Base-by-base conservation (phyloP, 2,888 invertebrate genomes). In the Enoplolaimus lenunculus region DNA sequence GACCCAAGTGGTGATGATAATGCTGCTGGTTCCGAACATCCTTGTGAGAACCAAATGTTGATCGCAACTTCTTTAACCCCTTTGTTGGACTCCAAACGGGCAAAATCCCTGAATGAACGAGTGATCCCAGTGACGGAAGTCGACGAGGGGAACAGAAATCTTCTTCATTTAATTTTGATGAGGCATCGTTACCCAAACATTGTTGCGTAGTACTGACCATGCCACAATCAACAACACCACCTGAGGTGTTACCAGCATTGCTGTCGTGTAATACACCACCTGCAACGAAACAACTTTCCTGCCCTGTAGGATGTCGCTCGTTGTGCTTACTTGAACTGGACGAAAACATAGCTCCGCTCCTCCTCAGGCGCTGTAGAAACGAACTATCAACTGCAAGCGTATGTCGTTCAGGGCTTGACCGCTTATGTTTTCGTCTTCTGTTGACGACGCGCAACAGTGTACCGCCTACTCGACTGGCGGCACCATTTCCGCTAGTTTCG, bases 341-440 rank as follows among this genome's bases (percentile, higher is more conserved):
- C 45, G n/a, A n/a, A n/a, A n/a, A n/a, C n/a, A n/a, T n/a, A n/a
- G n/a, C n/a, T n/a, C 45, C 67, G 13, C 67, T 66, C 2, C 67
- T 2, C 31, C 29, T 62, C n/a, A 66, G 67, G n/a, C 31, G 30
- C n/a, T 34, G 67, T 2, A 66, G 33, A 66, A 66, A 66, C 33
- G 67, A 30, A 7, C 30, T 66, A 72, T 79, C 79, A 28, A 79
- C 78, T 7, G 76, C 78, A 16, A 79, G 68, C 0, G 79, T 79
- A 67, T 79, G 79, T 0, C 79, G 71, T 7, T 74, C 75, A 3
- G 73, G 71, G 1, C 76, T 74, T 26, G 76, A 76, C n/a, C 79
- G 74, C 16, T 73, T 74, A 66, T 78, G 78, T 71, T 76, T 76
- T 21, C 45, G 45, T n/a, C n/a, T n/a, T 45, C 45, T 7, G 45